phyloP scores from a whole-genome alignment of 2,797 vertebrate species.

The Chiloscyllium punctatum region DNA sequence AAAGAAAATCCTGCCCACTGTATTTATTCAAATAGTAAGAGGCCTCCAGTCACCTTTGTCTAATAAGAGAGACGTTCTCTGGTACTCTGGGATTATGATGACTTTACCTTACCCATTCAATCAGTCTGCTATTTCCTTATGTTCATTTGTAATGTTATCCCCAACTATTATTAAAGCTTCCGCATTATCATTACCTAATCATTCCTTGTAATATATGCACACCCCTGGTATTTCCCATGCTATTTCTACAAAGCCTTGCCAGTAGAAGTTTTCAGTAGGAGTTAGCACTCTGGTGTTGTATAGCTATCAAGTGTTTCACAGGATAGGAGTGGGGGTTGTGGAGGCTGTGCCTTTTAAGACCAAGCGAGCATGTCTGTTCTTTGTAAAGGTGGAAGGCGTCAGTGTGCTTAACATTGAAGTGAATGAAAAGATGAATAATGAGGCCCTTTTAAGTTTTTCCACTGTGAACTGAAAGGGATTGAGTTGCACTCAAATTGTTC shows the following conservation, averaged over 20 bases:
- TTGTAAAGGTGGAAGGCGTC: neutral
- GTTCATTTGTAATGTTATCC: no score
- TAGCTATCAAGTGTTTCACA: neutral
- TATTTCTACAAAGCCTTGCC: neutral
- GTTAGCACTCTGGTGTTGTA: neutral
- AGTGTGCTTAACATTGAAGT: neutral
- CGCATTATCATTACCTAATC: no score
- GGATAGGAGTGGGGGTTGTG: neutral
- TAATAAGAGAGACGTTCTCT: no score
- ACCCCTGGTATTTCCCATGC: neutral
- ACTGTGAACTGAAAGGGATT: neutral
- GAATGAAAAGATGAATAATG: neutral
- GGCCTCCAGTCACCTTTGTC: no score
- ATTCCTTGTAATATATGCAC: no score
- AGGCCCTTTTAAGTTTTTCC: neutral
- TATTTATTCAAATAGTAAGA: no score
- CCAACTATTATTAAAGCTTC: no score
- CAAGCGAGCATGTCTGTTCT: neutral
- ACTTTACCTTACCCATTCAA: no score
- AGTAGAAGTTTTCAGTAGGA: neutral
- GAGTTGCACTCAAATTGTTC: neutral
- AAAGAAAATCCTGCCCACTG: no score
- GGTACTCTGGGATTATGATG: no score
- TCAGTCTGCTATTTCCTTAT: no score
- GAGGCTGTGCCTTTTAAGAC: no score